Evolutionary conservation across 1,140 invertebrate genomes (phyloP), one percentile per base, ranked within the genome.

Genomic region (Stenopsyche tienmushanensis): DNA sequence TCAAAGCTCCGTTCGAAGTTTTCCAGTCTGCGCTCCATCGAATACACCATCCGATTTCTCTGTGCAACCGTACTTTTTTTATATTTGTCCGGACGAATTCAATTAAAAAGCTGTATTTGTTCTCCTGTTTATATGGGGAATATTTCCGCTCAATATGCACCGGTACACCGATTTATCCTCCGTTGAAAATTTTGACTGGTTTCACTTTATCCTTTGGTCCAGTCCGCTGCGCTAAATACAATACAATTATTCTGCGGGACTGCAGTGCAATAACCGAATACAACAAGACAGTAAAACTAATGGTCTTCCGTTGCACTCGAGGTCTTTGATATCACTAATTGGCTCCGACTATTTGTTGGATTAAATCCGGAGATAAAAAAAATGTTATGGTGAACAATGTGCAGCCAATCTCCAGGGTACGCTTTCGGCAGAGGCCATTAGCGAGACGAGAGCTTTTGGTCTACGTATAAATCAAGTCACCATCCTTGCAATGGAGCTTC

Each of bases 321-420:
- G 18, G 18, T 5, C 44, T 47, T 47, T 47, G 44, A 47, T 47
- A 47, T 47, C 44, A 7, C 44, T 47, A 47, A 47, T 47, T 47
- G 44, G 44, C 44, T 47, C 44, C 7, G 44, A 47, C 10, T 47
- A 47, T 47, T 47, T 47, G 18, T 15, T 7, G 44, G 44, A 47
- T 47, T 47, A 47, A 15, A 47, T 15, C 44, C 18, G 10, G 44
- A 18, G 18, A 47, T 8, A 15, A 47, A 15, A 47, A 47, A 7
- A 47, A 47, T 47, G 18, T 47, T 34, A 34, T 34, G 29, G 29
- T 13, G 29, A 34, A 34, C 29, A 34, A 34, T 34, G 29, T 34
- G 29, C 29, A 34, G 29, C 29, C 29, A 34, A 34, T 34, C 13
- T 13, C 5, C 5, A 13, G 29, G 5, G 29, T 34, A 5, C 29